Evolutionary conservation across 1,140 invertebrate genomes (phyloP).

Genomic region (Tetraneura akinire): DNA sequence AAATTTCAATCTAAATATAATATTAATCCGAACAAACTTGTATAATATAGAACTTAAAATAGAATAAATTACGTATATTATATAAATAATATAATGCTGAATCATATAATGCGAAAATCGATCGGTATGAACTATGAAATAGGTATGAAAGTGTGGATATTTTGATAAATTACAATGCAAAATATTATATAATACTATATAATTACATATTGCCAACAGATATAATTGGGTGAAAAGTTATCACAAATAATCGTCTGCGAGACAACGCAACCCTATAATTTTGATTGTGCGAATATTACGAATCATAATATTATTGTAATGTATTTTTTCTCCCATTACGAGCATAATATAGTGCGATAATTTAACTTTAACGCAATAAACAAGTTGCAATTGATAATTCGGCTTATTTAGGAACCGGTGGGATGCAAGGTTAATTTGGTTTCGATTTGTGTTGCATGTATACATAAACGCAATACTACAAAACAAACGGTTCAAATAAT

Average conservation of each 20-base stretch:
- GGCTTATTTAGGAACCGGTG: slow-evolving; percentile 32
- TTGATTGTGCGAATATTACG: not conserved
- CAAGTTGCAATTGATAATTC: slow-evolving; percentile 19
- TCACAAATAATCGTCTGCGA: not conserved
- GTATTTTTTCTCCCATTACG: slow-evolving; percentile 18
- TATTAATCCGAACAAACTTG: no score
- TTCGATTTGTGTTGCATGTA: slow-evolving; percentile 24
- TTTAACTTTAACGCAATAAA: slow-evolving; percentile 35
- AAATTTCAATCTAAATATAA: no score
- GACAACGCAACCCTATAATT: not conserved
- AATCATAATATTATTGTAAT: no score
- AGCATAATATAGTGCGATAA: not conserved
- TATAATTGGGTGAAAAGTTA: not conserved
- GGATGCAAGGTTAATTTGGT: slow-evolving; percentile 37
- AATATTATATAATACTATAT: no score
- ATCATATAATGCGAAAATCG: no score
- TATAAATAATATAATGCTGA: no score
- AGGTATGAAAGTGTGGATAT: no score
- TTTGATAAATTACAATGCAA: no score
- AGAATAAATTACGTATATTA: no score
- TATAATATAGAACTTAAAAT: no score
- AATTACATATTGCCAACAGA: not conserved
- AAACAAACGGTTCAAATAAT: not conserved
- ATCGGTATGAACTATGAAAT: no score
- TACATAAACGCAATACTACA: not conserved